Percentiles rank a stretch among this genome's conserved stretches.
Evolutionary conservation across 2,113 vertebrate genomes (phyloP).

Genomic region (Toxotes chatareus): DNA sequence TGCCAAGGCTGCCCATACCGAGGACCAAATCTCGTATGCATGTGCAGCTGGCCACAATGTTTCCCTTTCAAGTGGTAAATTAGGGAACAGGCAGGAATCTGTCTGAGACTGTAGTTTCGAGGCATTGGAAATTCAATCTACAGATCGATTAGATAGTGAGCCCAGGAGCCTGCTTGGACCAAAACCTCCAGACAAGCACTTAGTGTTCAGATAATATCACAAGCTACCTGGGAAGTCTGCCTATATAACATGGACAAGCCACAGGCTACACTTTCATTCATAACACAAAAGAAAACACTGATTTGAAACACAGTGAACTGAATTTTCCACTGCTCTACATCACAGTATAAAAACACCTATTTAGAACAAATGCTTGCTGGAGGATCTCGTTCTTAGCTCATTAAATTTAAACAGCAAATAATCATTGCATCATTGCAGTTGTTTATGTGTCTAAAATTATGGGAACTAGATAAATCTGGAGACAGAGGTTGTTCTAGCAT

Average conservation of each 20-base stretch:
- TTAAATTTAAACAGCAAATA: not conserved
- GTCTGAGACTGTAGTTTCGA: slow-evolving; percentile 29
- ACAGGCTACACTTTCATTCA: slow-evolving; percentile 7
- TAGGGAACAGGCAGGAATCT: slow-evolving; percentile 15
- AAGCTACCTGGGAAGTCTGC: slow-evolving; percentile 14
- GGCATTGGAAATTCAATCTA: slow-evolving; percentile 43
- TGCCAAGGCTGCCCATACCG: not conserved
- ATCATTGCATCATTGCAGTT: not conserved
- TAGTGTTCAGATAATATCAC: slow-evolving; percentile 48
- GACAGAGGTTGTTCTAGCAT: not conserved
- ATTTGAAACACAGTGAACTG: not conserved
- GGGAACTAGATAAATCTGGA: not conserved
- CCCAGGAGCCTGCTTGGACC: slow-evolving; percentile 10
- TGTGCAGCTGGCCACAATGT: not conserved
- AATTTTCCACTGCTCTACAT: not conserved
- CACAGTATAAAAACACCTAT: not conserved
- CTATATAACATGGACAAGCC: slow-evolving; percentile 3
- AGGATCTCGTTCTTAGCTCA: not conserved
- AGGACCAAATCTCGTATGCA: not conserved
- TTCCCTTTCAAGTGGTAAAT: slow-evolving; percentile 23
- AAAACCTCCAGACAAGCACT: slow-evolving; percentile 52
- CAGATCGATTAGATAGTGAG: slow-evolving; percentile 43
- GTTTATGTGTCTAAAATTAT: not conserved
- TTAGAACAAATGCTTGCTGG: not conserved
- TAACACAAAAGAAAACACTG: not conserved